Evolutionary conservation across 2,797 vertebrate genomes (phyloP), one percentile per base, ranked within the genome.

Genomic region (Sebastiscus tertius): DNA sequence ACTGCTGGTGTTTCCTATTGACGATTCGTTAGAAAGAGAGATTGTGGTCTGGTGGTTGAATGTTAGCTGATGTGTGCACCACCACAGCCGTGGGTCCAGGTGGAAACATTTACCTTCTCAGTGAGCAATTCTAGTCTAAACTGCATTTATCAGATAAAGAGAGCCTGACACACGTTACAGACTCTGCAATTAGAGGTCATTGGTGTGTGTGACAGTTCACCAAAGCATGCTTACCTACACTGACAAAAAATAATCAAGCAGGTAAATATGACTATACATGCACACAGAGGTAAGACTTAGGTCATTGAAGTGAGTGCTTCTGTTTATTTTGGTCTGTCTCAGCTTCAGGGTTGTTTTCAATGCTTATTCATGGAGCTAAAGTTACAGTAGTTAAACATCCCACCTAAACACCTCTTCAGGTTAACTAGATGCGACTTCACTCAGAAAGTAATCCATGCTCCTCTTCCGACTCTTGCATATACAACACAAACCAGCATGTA

Each of bases 121-220:
- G 77, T 80, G 80, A 87, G 85, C 74, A 74, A 73, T 70, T 82
- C 72, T 67, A 81, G 72, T 82, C 83, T 78, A 82, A 92, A 91
- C 87, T 83, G 73, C 83, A 79, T 89, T 90, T 87, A 93, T 90
- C 87, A 89, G 87, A 90, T 88, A 85, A 87, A 87, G 83, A 75
- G 72, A 62, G 79, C 13, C 86, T 49, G 78, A 88, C 83, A 62
- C 84, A 90, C 84, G 86, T 87, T 74, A 72, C 42, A 77, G 63
- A 76, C 79, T 72, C 81, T 87, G 67, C 70, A 91, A 90, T 92
- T 92, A 86, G 67, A 82, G 85, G 78, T 84, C 61, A 72, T 6
- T 24, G 34, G 58, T 69, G 70, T 72, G 63, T 83, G 83, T 83
- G 85, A 77, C 79, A 79, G 39, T 64, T 81, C 64, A 78, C 68